phyloP scores from a whole-genome alignment of 64 coral and sea anemone genomes.

The Dendrophyllia cribrosa region DNA sequence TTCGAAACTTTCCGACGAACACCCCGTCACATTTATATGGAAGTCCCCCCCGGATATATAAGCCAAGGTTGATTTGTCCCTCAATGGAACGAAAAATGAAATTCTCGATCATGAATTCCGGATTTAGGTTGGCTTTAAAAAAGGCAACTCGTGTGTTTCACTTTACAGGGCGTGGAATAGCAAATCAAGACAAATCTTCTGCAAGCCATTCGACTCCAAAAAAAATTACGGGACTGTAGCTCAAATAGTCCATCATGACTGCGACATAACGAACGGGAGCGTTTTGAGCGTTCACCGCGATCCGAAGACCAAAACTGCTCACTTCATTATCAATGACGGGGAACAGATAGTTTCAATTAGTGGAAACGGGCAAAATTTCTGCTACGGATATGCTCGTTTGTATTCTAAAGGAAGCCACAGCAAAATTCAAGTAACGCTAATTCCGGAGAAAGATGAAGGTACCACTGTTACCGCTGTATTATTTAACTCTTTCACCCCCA shows the following conservation, averaged over 20 bases:
- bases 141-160: too few species aligned
- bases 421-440: background rate
- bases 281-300: background rate
- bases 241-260: background rate
- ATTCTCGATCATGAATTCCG: too few species aligned
- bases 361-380: background rate
- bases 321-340: slow-evolving; percentile 12
- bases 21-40: too few species aligned
- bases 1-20: too few species aligned
- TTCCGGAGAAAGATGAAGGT: background rate
- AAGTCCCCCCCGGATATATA: too few species aligned
- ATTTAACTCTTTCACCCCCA: too few species aligned
- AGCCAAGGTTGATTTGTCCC: too few species aligned
- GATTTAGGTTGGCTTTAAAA: too few species aligned
- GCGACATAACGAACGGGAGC: background rate
- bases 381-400: slow-evolving; percentile 16
- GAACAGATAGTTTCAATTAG: background rate
- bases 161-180: slow-evolving; percentile 24
- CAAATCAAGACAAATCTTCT: background rate
- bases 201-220: background rate
- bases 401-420: background rate
- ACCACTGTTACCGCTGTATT: too few species aligned
- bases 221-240: background rate
- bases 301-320: background rate
- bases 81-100: too few species aligned